A percentile compares a stretch with the other conserved stretches of the same genome.
These are phyloP conservation scores for Fissipunctia ypsillon DNA, from an alignment of 2,888 invertebrate genomes.

Conservation along the genomic window DNA sequence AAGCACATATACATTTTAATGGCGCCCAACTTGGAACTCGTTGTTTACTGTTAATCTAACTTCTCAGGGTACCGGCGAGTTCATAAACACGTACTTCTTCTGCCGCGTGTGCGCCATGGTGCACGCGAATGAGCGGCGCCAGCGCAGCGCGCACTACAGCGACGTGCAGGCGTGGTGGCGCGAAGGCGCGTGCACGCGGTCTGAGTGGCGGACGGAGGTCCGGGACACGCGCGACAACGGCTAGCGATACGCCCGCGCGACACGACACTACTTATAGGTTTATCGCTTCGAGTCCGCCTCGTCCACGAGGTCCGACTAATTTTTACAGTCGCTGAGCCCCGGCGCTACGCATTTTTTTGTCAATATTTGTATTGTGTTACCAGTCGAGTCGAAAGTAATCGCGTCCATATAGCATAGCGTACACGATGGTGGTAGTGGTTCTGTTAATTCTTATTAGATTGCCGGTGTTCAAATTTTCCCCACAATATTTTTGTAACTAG, in stretches of 20 bases:
- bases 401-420: conserved; percentile 60
- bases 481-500: conserved; percentile 66
- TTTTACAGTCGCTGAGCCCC: conserved; percentile 44
- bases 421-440: conserved; percentile 45
- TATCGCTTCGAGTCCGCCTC: conserved; percentile 54
- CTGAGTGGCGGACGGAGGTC: conserved; percentile 79
- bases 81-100: conserved; percentile 98
- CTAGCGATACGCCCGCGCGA: conserved; percentile 52
- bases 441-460: conserved; percentile 54
- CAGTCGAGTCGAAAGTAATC: conserved; percentile 58
- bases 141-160: conserved; percentile 91
- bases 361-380: conserved; percentile 53
- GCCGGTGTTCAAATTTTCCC: conserved; percentile 59
- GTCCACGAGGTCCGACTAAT: conserved; percentile 32
- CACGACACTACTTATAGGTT: conserved; percentile 38
- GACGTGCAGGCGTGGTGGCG: conserved; percentile 99
- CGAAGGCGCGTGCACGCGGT: conserved; percentile 92
- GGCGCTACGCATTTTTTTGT: conserved; percentile 40
- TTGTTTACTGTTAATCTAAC: not conserved
- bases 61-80: conserved; percentile 96
- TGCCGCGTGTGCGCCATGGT: conserved; percentile 97
- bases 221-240: conserved; percentile 69
- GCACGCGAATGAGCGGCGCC: conserved; percentile 91
- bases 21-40: not conserved
- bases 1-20: not conserved